Base-by-base conservation (phyloP, 2,113 vertebrate species). In the Elanus axillaris region DNA sequence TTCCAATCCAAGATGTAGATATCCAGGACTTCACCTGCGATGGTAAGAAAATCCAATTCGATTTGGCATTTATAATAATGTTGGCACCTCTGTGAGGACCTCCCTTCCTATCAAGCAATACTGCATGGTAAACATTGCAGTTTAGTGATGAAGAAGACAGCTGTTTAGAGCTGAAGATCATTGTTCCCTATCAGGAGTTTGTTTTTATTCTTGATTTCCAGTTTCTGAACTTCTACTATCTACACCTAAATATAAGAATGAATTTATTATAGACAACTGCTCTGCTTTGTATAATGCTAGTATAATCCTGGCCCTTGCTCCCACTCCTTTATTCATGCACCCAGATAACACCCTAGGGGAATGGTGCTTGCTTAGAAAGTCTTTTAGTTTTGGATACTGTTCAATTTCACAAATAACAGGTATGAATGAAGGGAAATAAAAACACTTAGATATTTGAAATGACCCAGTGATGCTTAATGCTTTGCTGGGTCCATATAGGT, bases 1-100 rank as follows among this genome's bases (percentile, higher is more conserved):
- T 99, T 94, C 99, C 99, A 77, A 99, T 99, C 96, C 99, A 99
- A 98, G 99, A 99, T 8, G 99, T 99, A 73, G 99, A 99, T 55
- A 95, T 97, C 31, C 99, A 99, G 27, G 99, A 99, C 98, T 99
- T 99, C 88, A 99, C 99, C 71, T 99, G 99, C 5, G 99, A 99
- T 3, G 99, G 99, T 99, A 98, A 98, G 97, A 52, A 91, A 67
- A 89, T 34, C 18, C 71, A 43, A 0, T 40, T 45, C 3, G 3
- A 8, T 86, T 69, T 85, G 67, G 8, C 32, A 29, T 40, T 74
- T 77, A 27, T 60, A 52, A 11, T 50, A 42, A 22, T 16, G 14
- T 25, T 82, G 83, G 10, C 48, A 40, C 13, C n/a, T 79, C n/a
- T 83, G 20, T 60, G 74, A 71, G 45, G 17, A 59, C 26, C 23